phyloP scores from a whole-genome alignment of 2,113 vertebrate genomes.

The Psittacula cyanocephala region DNA sequence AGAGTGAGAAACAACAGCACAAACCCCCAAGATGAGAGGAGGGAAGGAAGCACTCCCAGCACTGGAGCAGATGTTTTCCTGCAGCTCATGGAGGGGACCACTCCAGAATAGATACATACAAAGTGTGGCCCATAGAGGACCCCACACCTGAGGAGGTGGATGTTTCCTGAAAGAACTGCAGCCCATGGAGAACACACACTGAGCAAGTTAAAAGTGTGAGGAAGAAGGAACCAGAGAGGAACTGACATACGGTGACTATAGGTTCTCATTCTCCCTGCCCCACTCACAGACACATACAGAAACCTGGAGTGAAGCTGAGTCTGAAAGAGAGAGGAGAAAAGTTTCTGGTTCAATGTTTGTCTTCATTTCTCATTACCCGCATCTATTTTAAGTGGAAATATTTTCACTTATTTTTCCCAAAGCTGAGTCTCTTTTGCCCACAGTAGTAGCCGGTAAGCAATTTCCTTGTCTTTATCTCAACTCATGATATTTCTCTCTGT shows the following conservation, averaged over 20 bases:
- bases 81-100: background rate
- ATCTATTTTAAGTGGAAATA: background rate
- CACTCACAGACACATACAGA: background rate
- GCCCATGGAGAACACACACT: background rate
- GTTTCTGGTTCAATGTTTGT: background rate
- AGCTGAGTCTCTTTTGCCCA: background rate
- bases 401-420: background rate
- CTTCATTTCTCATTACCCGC: background rate
- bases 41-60: background rate
- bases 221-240: background rate
- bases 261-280: accelerated
- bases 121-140: background rate
- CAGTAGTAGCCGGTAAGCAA: background rate
- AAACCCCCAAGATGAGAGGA: background rate
- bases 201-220: background rate
- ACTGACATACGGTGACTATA: background rate
- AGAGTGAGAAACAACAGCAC: background rate
- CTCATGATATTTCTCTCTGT: background rate
- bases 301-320: background rate
- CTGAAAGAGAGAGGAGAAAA: background rate
- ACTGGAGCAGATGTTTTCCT: background rate
- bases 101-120: background rate
- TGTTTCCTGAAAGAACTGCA: background rate
- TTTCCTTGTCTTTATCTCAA: background rate
- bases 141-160: too few relatives aligned